Evolutionary conservation across 2,113 vertebrate genomes (phyloP).

Genomic region (Dendrocopos noguchii): DNA sequence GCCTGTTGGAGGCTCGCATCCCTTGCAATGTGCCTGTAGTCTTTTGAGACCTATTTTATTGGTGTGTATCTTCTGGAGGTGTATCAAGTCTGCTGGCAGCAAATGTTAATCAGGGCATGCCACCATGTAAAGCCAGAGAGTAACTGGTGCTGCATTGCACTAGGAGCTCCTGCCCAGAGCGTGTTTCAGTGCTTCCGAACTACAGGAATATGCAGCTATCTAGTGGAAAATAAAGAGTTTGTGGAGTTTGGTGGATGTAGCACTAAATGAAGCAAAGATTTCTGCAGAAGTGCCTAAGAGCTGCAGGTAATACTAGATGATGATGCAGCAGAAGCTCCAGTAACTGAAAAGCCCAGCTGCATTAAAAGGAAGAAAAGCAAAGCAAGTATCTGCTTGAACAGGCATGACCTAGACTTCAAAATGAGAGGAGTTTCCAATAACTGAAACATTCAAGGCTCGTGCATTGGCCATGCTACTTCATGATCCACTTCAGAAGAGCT

Average conservation of each 20-base stretch:
- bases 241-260: background rate
- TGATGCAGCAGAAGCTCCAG: background rate
- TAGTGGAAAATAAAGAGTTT: background rate
- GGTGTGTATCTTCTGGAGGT: background rate
- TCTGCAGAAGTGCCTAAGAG: background rate
- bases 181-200: background rate
- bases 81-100: conserved; percentile 13
- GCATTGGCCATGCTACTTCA: conserved; percentile 4
- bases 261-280: background rate
- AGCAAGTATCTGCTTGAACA: background rate
- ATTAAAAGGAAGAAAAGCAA: background rate
- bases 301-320: background rate
- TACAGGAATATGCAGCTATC: background rate
- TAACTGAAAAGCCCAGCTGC: background rate
- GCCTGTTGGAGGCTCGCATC: background rate
- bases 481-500: conserved; percentile 23
- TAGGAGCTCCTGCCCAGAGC: background rate
- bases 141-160: background rate
- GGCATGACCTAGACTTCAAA: background rate
- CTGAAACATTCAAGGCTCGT: background rate
- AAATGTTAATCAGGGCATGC: background rate
- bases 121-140: background rate
- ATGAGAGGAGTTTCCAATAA: background rate
- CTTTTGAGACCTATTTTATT: background rate
- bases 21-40: background rate